Evolutionary conservation across 2,888 invertebrate species (phyloP), one percentile per base, ranked within the genome.

Genomic region (Hirtodrosophila trivittata): DNA sequence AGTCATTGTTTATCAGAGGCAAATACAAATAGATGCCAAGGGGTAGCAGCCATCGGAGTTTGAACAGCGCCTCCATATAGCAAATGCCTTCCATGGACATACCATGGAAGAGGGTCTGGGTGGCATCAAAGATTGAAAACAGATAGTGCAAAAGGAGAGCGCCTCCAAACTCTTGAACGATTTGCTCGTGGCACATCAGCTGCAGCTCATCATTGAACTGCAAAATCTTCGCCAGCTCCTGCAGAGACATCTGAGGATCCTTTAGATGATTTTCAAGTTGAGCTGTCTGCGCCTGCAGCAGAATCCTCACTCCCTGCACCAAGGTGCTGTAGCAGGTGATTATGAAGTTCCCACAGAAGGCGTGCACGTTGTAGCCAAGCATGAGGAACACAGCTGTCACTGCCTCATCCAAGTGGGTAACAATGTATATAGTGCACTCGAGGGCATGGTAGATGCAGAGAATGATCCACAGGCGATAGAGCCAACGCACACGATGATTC

Each of bases 1-100:
- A 42, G 35, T 73, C 50, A 35, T 66, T 74, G n/a, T 59, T 57
- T 5, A 57, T 10, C 33, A 85, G n/a, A 0, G 82, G 82, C 16
- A 81, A 14, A 37, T 54, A 33, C 14, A 69, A n/a, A 10, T 64
- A 84, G 9, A 69, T 58, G 18, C 25, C 1, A 3, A 54, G 7
- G 0, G 85, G 85, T 3, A 26, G n/a, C 14, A 85, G 3, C 82
- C 82, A 85, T 0, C 42, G 10, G 0, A 63, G n/a, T 1, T 68
- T 25, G 4, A 49, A 3, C 0, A 52, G n/a, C 37, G 60, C 10
- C 42, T 55, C 39, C 2, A 0, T 14, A 8, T 18, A 1, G 14
- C n/a, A 51, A 1, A 56, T 66, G 0, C 14, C 39, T 1, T 37
- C 69, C 43, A 8, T n/a, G 0, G 49, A 28, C 0, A 25, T 42